These are phyloP conservation scores for Xylocopa sonorina DNA, from an alignment of 1,140 invertebrate species.

Conservation along the genomic window DNA sequence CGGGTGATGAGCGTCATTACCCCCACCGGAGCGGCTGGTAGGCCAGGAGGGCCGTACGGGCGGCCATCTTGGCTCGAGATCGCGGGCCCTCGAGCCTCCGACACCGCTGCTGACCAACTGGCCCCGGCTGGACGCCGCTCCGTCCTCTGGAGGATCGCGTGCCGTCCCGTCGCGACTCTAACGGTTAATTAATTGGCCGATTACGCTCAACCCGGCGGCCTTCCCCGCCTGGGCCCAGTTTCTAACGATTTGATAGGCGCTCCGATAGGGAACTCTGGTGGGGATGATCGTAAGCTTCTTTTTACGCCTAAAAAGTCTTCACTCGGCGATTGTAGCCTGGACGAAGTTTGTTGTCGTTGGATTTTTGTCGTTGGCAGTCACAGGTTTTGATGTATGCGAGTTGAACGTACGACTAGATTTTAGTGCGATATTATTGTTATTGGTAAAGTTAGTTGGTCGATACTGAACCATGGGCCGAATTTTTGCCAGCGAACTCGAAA, in stretches of 20 bases:
- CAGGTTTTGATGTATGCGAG: too few species aligned
- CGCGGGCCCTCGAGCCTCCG: slow-evolving; percentile 55
- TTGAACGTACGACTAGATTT: too few species aligned
- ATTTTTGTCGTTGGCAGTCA: too few species aligned
- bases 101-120: slow-evolving; percentile 51
- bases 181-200: slow-evolving; percentile 79
- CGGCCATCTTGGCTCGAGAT: slow-evolving; percentile 79
- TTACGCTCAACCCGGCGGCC: slow-evolving; percentile 59
- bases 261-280: too few species aligned
- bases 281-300: too few species aligned
- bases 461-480: too few species aligned
- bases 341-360: too few species aligned
- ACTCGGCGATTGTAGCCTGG: too few species aligned
- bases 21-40: slow-evolving; percentile 70
- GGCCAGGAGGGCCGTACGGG: slow-evolving; percentile 71
- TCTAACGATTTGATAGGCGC: background rate
- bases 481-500: too few species aligned
- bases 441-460: too few species aligned
- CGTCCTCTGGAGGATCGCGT: slow-evolving; percentile 76
- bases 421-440: too few species aligned
- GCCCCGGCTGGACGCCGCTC: slow-evolving; percentile 70
- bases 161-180: slow-evolving; percentile 72
- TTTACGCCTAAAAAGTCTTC: background rate
- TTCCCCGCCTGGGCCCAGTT: background rate
- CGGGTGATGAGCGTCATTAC: slow-evolving; percentile 81